Evolutionary conservation across 2,888 invertebrate species (phyloP).

Genomic region (Clostera curtula): DNA sequence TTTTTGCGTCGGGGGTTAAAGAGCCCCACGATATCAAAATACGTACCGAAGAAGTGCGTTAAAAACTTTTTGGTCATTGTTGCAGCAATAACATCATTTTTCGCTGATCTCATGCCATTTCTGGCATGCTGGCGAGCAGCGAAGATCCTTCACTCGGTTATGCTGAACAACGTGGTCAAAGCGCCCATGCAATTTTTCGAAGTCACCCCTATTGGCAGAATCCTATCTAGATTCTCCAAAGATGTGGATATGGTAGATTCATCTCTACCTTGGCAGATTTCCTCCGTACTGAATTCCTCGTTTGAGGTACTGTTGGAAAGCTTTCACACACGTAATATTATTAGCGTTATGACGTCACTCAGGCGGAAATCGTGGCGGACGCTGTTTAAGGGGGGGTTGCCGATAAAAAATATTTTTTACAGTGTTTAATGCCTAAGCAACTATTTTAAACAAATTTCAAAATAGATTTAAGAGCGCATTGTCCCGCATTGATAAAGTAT

Average conservation of each 20-base stretch:
- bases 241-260: slow-evolving; percentile 83
- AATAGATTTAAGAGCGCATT: too few relatives aligned
- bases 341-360: too few relatives aligned
- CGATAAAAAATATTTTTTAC: too few relatives aligned
- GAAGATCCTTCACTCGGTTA: slow-evolving; percentile 68
- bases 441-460: too few relatives aligned
- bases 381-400: too few relatives aligned
- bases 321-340: too few relatives aligned
- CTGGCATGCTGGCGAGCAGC: slow-evolving; percentile 83
- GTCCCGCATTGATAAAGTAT: too few relatives aligned
- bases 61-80: slow-evolving; percentile 46
- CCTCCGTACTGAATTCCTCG: slow-evolving; percentile 79
- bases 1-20: too few relatives aligned
- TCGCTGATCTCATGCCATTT: slow-evolving; percentile 79
- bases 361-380: too few relatives aligned
- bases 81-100: slow-evolving; percentile 80
- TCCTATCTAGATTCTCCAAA: slow-evolving; percentile 83
- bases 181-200: slow-evolving; percentile 86
- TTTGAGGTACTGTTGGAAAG: slow-evolving; percentile 77
- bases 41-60: too few relatives aligned
- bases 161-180: slow-evolving; percentile 77
- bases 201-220: slow-evolving; percentile 83
- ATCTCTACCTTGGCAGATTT: slow-evolving; percentile 77
- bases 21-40: too few relatives aligned
- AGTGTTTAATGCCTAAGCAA: too few relatives aligned